Conservation (phyloP, 2,888 invertebrate genomes). For the Athalia rosae region DNA sequence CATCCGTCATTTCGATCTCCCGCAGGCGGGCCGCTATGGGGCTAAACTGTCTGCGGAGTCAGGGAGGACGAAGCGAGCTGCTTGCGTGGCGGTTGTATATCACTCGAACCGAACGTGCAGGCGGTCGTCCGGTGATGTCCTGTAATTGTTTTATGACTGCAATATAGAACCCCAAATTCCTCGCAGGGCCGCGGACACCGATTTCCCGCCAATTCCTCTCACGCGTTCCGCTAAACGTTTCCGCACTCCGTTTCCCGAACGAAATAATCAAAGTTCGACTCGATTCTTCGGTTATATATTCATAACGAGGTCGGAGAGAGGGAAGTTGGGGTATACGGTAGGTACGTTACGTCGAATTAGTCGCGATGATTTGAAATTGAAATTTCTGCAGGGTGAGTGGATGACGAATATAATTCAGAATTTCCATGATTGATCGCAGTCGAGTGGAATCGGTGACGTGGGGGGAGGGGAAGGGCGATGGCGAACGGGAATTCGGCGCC, state of each 20-base stretch:
- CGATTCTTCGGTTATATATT: too few species aligned
- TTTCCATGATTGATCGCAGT: too few species aligned
- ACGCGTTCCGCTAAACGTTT: too few species aligned
- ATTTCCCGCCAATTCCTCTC: background rate
- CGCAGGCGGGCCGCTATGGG: background rate
- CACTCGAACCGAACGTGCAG: background rate
- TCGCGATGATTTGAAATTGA: background rate
- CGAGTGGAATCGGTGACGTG: too few species aligned
- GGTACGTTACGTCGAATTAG: background rate
- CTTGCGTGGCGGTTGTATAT: background rate
- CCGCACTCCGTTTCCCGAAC: too few species aligned
- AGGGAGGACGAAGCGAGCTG: too few species aligned
- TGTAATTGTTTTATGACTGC: constrained; percentile 62
- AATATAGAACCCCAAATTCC: constrained; percentile 51
- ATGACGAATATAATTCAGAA: too few species aligned
- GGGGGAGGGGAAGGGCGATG: too few species aligned
- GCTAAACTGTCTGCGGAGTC: background rate
- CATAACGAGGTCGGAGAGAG: background rate
- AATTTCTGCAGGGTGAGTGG: too few species aligned
- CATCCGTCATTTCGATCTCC: constrained; percentile 17
- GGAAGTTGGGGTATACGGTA: background rate
- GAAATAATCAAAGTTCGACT: too few species aligned
- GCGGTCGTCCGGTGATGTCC: constrained; percentile 49
- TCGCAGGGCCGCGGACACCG: constrained; percentile 1
- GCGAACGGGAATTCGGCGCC: too few species aligned